Base-by-base conservation (phyloP, 2,113 vertebrate genomes). In the Ictalurus punctatus region DNA sequence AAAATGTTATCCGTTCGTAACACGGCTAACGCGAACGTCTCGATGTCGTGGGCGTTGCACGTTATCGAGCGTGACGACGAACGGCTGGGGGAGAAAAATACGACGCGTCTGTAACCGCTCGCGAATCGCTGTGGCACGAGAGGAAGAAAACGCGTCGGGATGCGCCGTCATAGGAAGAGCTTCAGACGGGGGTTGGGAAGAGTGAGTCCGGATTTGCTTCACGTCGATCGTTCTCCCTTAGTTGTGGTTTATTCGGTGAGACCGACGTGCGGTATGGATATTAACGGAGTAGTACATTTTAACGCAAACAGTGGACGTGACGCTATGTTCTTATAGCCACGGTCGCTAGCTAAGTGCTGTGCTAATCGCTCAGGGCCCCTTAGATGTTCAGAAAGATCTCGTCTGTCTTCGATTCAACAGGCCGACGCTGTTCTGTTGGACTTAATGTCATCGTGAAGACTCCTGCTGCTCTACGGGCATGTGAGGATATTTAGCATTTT, bases 401-500 rank as follows among this genome's bases (percentile, higher is more conserved):
- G 2, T 13, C 59, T 1, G 5, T 81, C 14, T 48, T 27, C 4
- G 27, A 78, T 80, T 54, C 27, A 27, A 6, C 17, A 86, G 4
- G n/a, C 8, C 21, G 10, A 63, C 14, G 3, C 63, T 23, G 12
- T 9, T 83, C 30, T 83, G 86, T 6, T 87, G 40, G 40, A n/a
- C 30, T 37, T 13, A 40, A 3, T 59, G 5, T 25, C 2, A 52
- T 69, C 71, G 71, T 34, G 4, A 54, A 25, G 71, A 3, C 56
- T 61, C 27, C 27, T 80, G 67, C 25, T 73, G 13, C 8, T 19
- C 58, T 23, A 12, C 34, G 61, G 21, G 37, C 19, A 48, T 69
- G 19, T 83, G 93, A 98, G 97, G 98, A 99, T 99, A 99, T 99
- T 94, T 92, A 27, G 96, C 94, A 84, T 97, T 97, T 61, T 96